Conservation (phyloP, 2,888 invertebrate species). For the Apodemia zela region DNA sequence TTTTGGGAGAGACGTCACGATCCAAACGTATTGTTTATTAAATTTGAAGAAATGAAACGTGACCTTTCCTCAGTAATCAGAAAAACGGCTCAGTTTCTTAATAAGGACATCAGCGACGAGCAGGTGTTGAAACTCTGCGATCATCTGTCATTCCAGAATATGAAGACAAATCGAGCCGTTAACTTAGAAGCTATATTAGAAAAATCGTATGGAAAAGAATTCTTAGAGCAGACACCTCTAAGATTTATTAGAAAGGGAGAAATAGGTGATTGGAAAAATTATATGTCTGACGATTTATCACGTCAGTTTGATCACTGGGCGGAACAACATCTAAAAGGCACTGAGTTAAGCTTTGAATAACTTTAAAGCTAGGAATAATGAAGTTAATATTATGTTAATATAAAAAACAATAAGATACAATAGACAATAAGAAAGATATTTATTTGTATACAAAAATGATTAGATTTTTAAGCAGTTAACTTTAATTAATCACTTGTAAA, state of each 20-base stretch:
- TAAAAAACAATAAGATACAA: too few species aligned
- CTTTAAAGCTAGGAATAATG: neutral
- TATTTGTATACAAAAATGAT: too few species aligned
- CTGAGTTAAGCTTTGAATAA: constrained; percentile 81
- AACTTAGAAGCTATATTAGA: constrained; percentile 85
- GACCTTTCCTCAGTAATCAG: constrained; percentile 84
- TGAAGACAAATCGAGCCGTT: constrained; percentile 90
- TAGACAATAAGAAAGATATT: too few species aligned
- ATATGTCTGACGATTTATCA: constrained; percentile 87
- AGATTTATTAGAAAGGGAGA: constrained; percentile 89
- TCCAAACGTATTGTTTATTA: constrained; percentile 87
- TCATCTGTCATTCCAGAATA: constrained; percentile 89
- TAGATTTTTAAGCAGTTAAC: too few species aligned
- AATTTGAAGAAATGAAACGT: constrained; percentile 90
- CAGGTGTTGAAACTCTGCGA: constrained; percentile 84
- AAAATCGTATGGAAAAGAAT: constrained; percentile 69
- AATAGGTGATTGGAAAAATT: constrained; percentile 90
- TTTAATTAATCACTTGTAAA: too few species aligned
- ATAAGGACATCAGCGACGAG: constrained; percentile 82
- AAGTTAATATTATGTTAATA: neutral
- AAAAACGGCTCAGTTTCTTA: constrained; percentile 86
- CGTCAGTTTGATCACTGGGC: constrained; percentile 87
- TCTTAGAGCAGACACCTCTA: constrained; percentile 67
- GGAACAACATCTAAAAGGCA: constrained; percentile 79
- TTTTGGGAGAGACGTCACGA: constrained; percentile 87